A percentile compares a stretch with the other conserved stretches of the same genome.
Evolutionary conservation across 2,888 invertebrate species (phyloP).

Genomic region (Leucophenga montana): DNA sequence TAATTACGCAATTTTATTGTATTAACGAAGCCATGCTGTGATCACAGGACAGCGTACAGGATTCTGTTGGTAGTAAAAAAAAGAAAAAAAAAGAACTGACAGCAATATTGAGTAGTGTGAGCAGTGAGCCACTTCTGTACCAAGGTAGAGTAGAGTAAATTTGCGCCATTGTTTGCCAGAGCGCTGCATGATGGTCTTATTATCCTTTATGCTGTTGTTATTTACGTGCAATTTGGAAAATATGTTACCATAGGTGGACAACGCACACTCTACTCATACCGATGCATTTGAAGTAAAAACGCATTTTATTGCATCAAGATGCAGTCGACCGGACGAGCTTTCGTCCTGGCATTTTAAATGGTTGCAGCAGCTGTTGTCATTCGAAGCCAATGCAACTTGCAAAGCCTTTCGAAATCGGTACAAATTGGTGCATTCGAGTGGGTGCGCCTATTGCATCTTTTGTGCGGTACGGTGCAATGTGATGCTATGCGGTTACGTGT

Average conservation of each 20-base stretch:
- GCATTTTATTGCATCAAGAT: slow-evolving; percentile 32
- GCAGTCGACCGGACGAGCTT: slow-evolving; percentile 30
- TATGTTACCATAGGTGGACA: slow-evolving; percentile 65
- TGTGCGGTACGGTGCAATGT: too few species aligned
- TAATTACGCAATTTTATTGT: slow-evolving; percentile 74
- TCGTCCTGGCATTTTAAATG: slow-evolving; percentile 3
- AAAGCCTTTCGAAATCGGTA: slow-evolving; percentile 15
- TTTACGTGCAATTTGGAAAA: slow-evolving; percentile 65
- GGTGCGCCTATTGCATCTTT: slow-evolving; percentile 5
- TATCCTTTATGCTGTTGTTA: slow-evolving; percentile 58
- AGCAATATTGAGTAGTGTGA: background rate
- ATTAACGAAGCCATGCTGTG: slow-evolving; percentile 59
- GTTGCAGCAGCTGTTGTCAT: slow-evolving; percentile 10
- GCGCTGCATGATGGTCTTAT: slow-evolving; percentile 45
- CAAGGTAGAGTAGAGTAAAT: slow-evolving; percentile 7
- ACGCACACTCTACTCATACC: slow-evolving; percentile 61
- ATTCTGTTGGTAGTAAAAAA: background rate
- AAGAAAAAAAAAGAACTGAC: background rate
- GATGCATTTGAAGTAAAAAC: slow-evolving; percentile 61
- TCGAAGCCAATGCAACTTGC: slow-evolving; percentile 18
- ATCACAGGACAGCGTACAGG: slow-evolving; percentile 35
- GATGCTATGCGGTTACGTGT: background rate
- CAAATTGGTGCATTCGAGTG: slow-evolving; percentile 13
- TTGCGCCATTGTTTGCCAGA: slow-evolving; percentile 57
- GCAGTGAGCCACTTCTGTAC: background rate